These are phyloP conservation scores for Cyclina sinensis DNA, from an alignment of 1,140 invertebrate genomes.

Conservation along the genomic window DNA sequence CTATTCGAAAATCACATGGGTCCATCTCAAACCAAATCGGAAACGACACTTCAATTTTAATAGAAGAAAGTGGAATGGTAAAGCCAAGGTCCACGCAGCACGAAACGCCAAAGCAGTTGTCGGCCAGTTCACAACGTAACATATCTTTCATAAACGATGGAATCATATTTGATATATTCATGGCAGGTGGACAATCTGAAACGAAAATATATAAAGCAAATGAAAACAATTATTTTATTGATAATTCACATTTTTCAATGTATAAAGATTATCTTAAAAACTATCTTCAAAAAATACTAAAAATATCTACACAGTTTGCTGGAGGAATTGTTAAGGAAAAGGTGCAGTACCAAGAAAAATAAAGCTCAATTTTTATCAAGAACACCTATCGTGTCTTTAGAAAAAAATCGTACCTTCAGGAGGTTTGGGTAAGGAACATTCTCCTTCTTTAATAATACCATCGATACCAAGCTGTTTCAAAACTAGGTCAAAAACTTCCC, in stretches of 20 bases:
- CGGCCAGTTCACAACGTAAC: conserved; percentile 59
- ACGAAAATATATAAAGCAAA: neutral
- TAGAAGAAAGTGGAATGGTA: conserved; percentile 55
- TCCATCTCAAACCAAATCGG: conserved; percentile 37
- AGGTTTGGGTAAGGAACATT: conserved; percentile 19
- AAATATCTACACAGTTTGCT: neutral
- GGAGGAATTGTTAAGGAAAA: too few species aligned
- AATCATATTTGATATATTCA: conserved; percentile 54
- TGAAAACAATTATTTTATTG: too few species aligned
- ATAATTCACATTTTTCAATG: too few species aligned
- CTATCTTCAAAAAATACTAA: too few species aligned
- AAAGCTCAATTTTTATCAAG: too few species aligned
- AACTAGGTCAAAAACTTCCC: conserved; percentile 60
- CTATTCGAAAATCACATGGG: conserved; percentile 21
- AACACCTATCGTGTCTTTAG: too few species aligned
- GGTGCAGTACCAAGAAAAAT: too few species aligned
- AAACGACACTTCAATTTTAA: neutral
- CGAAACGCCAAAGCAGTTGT: conserved; percentile 68
- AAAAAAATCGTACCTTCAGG: conserved; percentile 20
- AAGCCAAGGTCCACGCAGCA: conserved; percentile 67
- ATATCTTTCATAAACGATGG: conserved; percentile 47
- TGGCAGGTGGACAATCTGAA: conserved; percentile 68
- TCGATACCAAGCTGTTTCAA: conserved; percentile 68
- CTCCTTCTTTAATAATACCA: conserved; percentile 34
- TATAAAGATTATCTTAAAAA: too few species aligned